Conservation (phyloP, 2,797 vertebrate species). For the Tachyglossus aculeatus region DNA sequence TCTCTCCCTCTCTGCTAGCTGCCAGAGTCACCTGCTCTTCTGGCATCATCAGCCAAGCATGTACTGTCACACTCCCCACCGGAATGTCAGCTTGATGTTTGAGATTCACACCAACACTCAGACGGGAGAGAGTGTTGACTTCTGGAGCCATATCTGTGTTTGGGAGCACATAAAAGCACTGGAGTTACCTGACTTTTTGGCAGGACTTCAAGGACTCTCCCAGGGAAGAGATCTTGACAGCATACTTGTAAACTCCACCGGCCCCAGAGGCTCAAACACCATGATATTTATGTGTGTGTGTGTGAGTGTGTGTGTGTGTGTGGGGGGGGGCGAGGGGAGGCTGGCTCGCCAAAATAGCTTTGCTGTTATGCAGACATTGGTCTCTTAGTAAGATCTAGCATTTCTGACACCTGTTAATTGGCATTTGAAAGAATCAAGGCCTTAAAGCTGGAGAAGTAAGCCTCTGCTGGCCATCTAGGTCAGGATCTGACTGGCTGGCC, state of each 20-base stretch:
- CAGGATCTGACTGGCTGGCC: too few relatives aligned
- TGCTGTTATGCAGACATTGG: conserved; percentile 70
- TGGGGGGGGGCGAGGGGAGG: too few relatives aligned
- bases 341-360: conserved; percentile 72
- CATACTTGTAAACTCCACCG: conserved; percentile 81
- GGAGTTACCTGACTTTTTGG: conserved; percentile 75
- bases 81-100: conserved; percentile 78
- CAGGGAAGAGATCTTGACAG: conserved; percentile 78
- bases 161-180: conserved; percentile 79
- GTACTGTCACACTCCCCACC: conserved; percentile 73
- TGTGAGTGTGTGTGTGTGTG: too few relatives aligned
- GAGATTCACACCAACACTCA: conserved; percentile 78
- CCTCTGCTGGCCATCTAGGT: conserved; percentile 14
- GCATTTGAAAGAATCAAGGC: conserved; percentile 72
- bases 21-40: conserved; percentile 79
- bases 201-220: conserved; percentile 80
- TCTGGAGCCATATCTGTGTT: conserved; percentile 72
- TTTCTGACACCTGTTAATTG: conserved; percentile 82
- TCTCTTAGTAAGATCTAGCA: conserved; percentile 63
- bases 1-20: conserved; percentile 70
- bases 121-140: conserved; percentile 72
- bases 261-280: conserved; percentile 79
- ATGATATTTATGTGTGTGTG: conserved; percentile 77
- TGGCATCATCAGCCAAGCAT: conserved; percentile 79
- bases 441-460: background rate